Base-by-base conservation (phyloP, 2,888 invertebrate species). In the Bursaphelenchus okinawaensis region DNA sequence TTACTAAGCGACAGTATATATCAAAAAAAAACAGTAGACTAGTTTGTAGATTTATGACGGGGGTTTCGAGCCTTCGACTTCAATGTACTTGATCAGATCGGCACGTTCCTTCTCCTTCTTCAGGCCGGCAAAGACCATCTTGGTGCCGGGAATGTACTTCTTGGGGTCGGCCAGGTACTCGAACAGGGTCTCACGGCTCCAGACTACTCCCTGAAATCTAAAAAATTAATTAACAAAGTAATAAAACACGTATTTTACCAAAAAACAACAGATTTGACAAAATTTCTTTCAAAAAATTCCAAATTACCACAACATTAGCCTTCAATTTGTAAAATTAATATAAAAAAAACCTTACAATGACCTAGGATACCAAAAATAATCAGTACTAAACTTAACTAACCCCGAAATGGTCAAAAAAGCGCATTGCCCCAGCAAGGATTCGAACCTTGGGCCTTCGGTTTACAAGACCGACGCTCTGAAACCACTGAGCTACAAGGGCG, bases 41-140 rank as follows among this genome's bases (percentile, higher is more conserved):
- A n/a, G n/a, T n/a, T n/a, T n/a, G n/a, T n/a, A 6, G 40, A 4
- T 40, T 40, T 40, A 40, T n/a, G 40, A 40, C 2, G 60, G 12
- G 6, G 60, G 60, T 61, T 73, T 73, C 12, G 65, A 65, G n/a
- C 67, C 62, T 52, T 73, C 73, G n/a, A 72, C 75, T 65, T 80
- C 80, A 65, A 80, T 76, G 71, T 74, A 80, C 67, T 80, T 80
- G 77, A 80, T 80, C 55, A 98, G 88, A 85, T 98, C 93, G 12
- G 87, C 91, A 70, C 96, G 89, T 76, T 98, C 96, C 66, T 90
- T 88, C 40, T 90, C 88, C 85, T 96, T 98, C 87, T 96, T 98
- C 82, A 95, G 85, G 69, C 95, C 95, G 73, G 95, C 95, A 81
- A 96, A 96, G 83, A 98, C 90, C 96, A 96, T 96, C 85, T 98